A percentile compares a stretch with the other conserved stretches of the same genome.
Evolutionary conservation across 2,113 vertebrate species (phyloP).

Genomic region (Oncorhynchus clarkii): DNA sequence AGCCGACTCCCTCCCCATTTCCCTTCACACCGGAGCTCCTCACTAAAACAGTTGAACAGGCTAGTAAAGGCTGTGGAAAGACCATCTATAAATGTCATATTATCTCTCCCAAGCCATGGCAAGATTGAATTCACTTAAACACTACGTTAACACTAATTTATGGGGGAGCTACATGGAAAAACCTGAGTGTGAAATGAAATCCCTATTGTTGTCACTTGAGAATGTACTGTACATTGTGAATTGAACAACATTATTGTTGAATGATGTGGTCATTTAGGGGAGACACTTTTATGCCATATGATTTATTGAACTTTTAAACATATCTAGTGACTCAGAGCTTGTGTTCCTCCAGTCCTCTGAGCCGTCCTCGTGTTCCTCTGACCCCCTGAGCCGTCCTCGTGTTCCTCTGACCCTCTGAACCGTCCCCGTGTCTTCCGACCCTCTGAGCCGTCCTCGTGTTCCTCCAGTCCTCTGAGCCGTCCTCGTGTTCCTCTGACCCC

Average conservation of each 20-base stretch:
- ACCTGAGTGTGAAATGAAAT: constrained; percentile 56
- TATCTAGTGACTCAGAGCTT: too few species aligned
- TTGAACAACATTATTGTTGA: constrained; percentile 19
- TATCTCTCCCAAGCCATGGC: constrained; percentile 17
- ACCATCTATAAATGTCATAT: constrained; percentile 67
- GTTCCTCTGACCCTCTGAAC: too few species aligned
- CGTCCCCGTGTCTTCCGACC: too few species aligned
- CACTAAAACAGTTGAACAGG: constrained; percentile 29
- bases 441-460: too few species aligned
- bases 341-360: too few species aligned
- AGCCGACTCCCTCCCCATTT: not conserved
- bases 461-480: too few species aligned
- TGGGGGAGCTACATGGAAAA: constrained; percentile 45
- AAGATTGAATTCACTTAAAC: constrained; percentile 38
- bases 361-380: too few species aligned
- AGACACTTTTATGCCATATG: too few species aligned
- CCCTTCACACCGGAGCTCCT: constrained; percentile 35
- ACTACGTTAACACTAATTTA: constrained; percentile 23
- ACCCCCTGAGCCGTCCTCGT: too few species aligned
- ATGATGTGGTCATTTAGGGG: too few species aligned
- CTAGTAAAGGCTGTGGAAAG: constrained; percentile 60
- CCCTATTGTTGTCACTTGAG: constrained; percentile 61
- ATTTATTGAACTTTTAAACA: too few species aligned
- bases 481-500: too few species aligned
- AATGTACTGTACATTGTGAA: constrained; percentile 38